Base-by-base conservation (phyloP, 2,113 vertebrate species). In the Scopus umbretta region DNA sequence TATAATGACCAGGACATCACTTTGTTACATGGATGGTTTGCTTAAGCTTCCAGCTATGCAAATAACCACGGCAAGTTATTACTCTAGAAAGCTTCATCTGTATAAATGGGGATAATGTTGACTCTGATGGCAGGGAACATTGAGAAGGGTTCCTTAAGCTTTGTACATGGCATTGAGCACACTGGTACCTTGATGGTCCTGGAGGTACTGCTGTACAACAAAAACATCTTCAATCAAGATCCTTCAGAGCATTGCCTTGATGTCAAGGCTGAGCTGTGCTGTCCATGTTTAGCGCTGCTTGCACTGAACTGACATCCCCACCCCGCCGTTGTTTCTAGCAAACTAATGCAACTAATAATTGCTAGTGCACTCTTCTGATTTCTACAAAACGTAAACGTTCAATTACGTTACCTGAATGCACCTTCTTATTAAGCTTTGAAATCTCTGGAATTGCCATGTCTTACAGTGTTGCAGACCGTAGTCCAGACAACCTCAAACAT, bases 391-490 rank as follows among this genome's bases (percentile, higher is more conserved):
- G 1, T 9, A 21, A 66, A 21, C 45, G 82, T 80, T 6, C 8
- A 16, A 10, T 26, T 65, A 2, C 19, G 5, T 36, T 50, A 12
- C 34, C 52, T 10, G 36, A 79, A 53, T 53, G 16, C 55, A 75
- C 23, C 19, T 78, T n/a, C 26, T 84, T 52, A 8, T 22, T 87
- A 15, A 86, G 22, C 26, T 49, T n/a, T 91, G 42, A 30, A 22
- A 72, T 68, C 61, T 94, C 43, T 91, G 67, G 6, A 40, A 76
- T 92, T 55, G 21, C 32, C 62, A 5, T 94, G 34, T 50, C 22
- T 71, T 72, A 34, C 73, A 98, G 98, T 43, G 50, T 19, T 89
- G 42, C 97, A 94, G 26, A 17, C 91, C 27, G 30, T 71, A 36
- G 47, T 43, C 58, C 71, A 97, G 7, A 6, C 45, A 8, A 72